Percentiles rank a stretch among this genome's conserved stretches.
These are phyloP conservation scores for Rhodinocichla rosea DNA, from an alignment of 2,113 vertebrate genomes.

Conservation along the genomic window DNA sequence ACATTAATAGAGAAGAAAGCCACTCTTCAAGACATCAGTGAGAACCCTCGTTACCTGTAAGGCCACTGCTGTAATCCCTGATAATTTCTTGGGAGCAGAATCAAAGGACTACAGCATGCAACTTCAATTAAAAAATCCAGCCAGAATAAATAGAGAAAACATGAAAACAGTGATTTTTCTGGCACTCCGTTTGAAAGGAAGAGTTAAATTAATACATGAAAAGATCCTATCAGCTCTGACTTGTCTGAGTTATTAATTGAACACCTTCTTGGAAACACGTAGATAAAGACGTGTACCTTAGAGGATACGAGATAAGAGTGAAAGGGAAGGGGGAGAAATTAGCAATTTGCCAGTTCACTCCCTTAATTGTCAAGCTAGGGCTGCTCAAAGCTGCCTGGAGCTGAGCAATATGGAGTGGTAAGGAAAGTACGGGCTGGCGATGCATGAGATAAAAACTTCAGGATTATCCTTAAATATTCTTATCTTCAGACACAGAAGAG, in stretches of 20 bases:
- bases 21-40: not conserved
- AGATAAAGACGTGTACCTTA: slow-evolving; percentile 61
- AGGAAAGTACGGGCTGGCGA: not conserved
- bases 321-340: slow-evolving; percentile 49
- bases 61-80: not conserved
- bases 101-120: slow-evolving; percentile 15
- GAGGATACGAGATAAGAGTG: slow-evolving; percentile 53
- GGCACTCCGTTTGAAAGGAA: slow-evolving; percentile 30
- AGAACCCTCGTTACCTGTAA: not conserved
- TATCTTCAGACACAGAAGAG: slow-evolving; percentile 38
- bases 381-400: slow-evolving; percentile 50
- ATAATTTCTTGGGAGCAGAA: slow-evolving; percentile 49
- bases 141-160: slow-evolving; percentile 48
- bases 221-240: slow-evolving; percentile 52
- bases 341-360: slow-evolving; percentile 25
- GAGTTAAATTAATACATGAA: slow-evolving; percentile 65
- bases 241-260: slow-evolving; percentile 66
- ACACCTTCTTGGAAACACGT: slow-evolving; percentile 61
- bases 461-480: slow-evolving; percentile 34
- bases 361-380: slow-evolving; percentile 1
- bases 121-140: not conserved
- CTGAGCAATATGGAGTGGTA: not conserved
- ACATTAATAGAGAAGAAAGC: not conserved
- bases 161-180: slow-evolving; percentile 46
- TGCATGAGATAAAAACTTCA: slow-evolving; percentile 34